A percentile compares a stretch with the other conserved stretches of the same genome.
Evolutionary conservation across 2,888 invertebrate species (phyloP).

Genomic region (Drosophila multiciliata): DNA sequence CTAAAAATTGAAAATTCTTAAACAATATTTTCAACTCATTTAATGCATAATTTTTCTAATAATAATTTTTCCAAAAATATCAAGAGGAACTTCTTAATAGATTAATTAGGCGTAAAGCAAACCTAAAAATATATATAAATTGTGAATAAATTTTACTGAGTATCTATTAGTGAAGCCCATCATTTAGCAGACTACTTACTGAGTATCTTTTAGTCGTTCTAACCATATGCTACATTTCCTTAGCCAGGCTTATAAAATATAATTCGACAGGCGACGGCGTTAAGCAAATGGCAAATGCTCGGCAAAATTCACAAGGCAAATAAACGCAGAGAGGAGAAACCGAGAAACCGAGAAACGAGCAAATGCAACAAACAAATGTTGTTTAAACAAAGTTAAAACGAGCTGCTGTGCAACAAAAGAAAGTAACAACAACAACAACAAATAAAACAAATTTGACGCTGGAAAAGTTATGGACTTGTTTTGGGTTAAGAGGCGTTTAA

Average conservation of each 20-base stretch:
- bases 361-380: constrained; percentile 32
- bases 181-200: neutral
- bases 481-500: constrained; percentile 51
- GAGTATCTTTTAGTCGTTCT: constrained; percentile 23
- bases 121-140: neutral
- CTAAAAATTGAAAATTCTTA: neutral
- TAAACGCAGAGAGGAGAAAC: no score
- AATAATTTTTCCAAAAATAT: neutral
- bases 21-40: neutral
- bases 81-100: fast-evolving
- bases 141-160: neutral
- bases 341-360: no score
- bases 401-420: constrained; percentile 36
- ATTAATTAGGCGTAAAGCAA: neutral
- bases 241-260: constrained; percentile 69
- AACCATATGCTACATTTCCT: neutral
- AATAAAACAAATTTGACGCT: constrained; percentile 36
- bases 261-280: constrained; percentile 69
- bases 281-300: constrained; percentile 58
- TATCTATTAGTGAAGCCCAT: neutral
- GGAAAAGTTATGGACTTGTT: constrained; percentile 51
- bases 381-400: constrained; percentile 58
- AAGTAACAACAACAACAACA: constrained; percentile 20
- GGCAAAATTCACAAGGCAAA: constrained; percentile 42
- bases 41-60: no score